Evolutionary conservation across 2,113 vertebrate genomes (phyloP).

Genomic region (Anguilla rostrata): DNA sequence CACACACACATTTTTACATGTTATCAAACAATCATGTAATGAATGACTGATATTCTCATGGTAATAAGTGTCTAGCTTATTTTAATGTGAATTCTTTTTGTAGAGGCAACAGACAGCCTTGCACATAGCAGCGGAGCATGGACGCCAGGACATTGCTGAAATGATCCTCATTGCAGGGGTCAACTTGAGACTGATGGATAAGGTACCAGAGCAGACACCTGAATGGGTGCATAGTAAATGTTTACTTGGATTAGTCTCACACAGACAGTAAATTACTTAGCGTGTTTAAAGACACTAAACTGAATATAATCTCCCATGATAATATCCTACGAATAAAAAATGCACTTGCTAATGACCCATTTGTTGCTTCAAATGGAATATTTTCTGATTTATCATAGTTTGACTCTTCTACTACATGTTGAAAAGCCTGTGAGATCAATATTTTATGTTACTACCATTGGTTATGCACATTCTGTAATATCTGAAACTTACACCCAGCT

Average conservation of each 20-base stretch:
- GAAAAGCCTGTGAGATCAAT: too few species aligned
- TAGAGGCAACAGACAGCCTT: constrained; percentile 85
- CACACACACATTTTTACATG: neutral
- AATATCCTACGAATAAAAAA: neutral
- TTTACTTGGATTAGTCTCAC: neutral
- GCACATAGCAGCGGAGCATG: constrained; percentile 79
- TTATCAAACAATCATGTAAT: neutral
- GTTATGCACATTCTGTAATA: too few species aligned
- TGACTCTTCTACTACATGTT: too few species aligned
- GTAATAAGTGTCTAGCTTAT: neutral
- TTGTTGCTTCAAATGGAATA: neutral
- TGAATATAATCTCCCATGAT: neutral
- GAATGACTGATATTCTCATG: neutral
- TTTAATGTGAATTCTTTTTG: neutral
- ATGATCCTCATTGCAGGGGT: constrained; percentile 81
- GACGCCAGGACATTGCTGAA: constrained; percentile 79
- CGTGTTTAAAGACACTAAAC: neutral
- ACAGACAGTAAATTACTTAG: neutral
- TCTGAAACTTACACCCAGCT: too few species aligned
- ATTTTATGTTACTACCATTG: too few species aligned
- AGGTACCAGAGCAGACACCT: constrained; percentile 62
- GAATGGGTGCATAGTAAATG: neutral
- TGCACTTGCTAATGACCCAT: neutral
- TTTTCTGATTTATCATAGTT: too few species aligned
- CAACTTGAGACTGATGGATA: constrained; percentile 80